These are phyloP conservation scores for Merodon equestris DNA, from an alignment of 2,888 invertebrate species.

Conservation along the genomic window DNA sequence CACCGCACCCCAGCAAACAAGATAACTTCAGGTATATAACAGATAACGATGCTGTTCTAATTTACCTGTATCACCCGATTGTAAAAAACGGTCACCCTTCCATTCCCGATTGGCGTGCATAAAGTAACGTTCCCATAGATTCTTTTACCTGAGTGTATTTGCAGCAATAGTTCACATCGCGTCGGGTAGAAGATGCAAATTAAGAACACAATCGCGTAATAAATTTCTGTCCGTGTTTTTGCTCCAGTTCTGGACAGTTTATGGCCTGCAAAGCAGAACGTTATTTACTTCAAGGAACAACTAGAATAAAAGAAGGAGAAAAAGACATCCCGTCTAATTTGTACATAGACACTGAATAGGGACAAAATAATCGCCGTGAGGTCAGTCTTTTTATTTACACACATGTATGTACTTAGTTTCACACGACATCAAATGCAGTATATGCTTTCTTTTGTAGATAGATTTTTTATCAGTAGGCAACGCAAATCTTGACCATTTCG, in stretches of 20 bases:
- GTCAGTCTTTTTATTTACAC: slow-evolving; percentile 57
- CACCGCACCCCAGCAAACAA: no score
- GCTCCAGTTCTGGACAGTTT: slow-evolving; percentile 67
- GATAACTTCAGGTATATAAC: neutral
- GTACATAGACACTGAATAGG: slow-evolving; percentile 15
- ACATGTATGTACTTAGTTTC: slow-evolving; percentile 47
- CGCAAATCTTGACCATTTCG: slow-evolving; percentile 56
- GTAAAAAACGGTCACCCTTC: slow-evolving; percentile 42
- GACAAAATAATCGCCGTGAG: slow-evolving; percentile 28
- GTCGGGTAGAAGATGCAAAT: slow-evolving; percentile 58
- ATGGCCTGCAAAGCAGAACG: slow-evolving; percentile 34
- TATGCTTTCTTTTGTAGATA: neutral
- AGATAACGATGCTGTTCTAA: slow-evolving; percentile 48
- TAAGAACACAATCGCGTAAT: slow-evolving; percentile 61
- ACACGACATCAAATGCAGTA: slow-evolving; percentile 26
- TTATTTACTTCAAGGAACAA: slow-evolving; percentile 11
- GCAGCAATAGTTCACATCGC: slow-evolving; percentile 61
- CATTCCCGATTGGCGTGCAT: slow-evolving; percentile 1
- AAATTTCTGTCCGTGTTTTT: slow-evolving; percentile 13
- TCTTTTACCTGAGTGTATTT: slow-evolving; percentile 33
- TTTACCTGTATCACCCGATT: slow-evolving; percentile 47
- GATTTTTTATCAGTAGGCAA: slow-evolving; percentile 23
- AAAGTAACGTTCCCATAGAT: slow-evolving; percentile 1
- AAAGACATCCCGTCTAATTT: no score
- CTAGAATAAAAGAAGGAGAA: slow-evolving; percentile 16